Base-by-base conservation (phyloP, 2,888 invertebrate species). In the Philopedon plagiatum region DNA sequence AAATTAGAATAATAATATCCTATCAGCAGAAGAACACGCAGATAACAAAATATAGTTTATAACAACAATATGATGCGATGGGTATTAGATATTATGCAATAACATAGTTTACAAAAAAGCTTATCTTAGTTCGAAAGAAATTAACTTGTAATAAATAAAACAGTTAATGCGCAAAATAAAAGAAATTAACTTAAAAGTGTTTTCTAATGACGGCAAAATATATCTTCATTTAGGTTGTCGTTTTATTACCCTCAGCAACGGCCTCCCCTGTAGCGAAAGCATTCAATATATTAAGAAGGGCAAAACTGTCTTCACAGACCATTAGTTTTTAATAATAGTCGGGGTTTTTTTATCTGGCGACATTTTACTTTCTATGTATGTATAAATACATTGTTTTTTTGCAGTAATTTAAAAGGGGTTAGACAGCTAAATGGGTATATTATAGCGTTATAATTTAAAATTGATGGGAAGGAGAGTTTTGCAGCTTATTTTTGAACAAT, bases 201-300 rank as follows among this genome's bases (percentile, higher is more conserved):
- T 29, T 26, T 29, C 15, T 54, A 54, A 54, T 54, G 15, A 18
- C 7, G 7, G 13, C 23, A 15, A 1, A 29, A 68, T 68, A 68
- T 65, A 65, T 71, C 71, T 65, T 64, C 71, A 71, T 71, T 71
- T 49, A 41, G 32, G 64, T 37, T 71, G 57, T 58, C 63, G 39
- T 71, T 71, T 70, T 71, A 71, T 65, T 71, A 58, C 64, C 51
- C 58, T 61, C 49, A 15, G 56, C 49, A 56, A 70, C 56, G 29
- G 37, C 21, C 65, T 49, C 65, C 71, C 71, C 71, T 34, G 60
- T 57, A 34, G 64, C 49, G 64, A 71, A 49, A 49, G 54, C 60
- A 58, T 57, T 64, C 64, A 65, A 64, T 71, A 64, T 46, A 65
- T 71, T 57, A 65, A 29, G 65, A 71, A 54, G 71, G 71, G 58